Evolutionary conservation across 1,140 invertebrate species (phyloP).

Genomic region (Platyscapa corneri): DNA sequence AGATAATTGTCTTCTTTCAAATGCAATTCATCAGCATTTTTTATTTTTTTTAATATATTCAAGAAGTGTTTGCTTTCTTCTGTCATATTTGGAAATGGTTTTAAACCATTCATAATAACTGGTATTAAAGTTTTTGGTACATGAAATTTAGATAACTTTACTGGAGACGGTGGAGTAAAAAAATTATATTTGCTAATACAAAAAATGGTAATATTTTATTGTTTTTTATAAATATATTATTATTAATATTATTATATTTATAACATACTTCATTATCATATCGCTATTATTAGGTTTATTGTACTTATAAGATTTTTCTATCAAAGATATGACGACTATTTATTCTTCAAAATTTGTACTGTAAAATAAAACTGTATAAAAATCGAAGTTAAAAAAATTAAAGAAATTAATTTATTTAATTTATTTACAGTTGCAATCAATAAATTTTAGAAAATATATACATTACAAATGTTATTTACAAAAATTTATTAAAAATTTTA

Average conservation of each 20-base stretch:
- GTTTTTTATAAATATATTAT: not conserved
- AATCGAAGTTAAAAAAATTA: not conserved
- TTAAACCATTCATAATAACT: slow-evolving; percentile 22
- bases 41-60: slow-evolving; percentile 25
- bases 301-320: not conserved
- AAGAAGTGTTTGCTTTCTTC: slow-evolving; percentile 47
- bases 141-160: slow-evolving; percentile 16
- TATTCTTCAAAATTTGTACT: not conserved
- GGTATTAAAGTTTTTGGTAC: slow-evolving; percentile 41
- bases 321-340: not conserved
- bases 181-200: slow-evolving; percentile 23
- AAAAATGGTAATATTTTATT: slow-evolving; percentile 6
- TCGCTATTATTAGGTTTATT: not conserved
- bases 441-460: too few relatives aligned
- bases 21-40: slow-evolving; percentile 68
- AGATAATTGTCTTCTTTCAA: slow-evolving; percentile 75
- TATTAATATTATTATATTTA: not conserved
- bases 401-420: too few relatives aligned
- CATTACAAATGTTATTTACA: too few relatives aligned
- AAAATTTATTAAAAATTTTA: too few relatives aligned
- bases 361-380: not conserved
- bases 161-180: slow-evolving; percentile 7
- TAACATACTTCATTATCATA: not conserved
- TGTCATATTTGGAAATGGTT: slow-evolving; percentile 31
- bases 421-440: too few relatives aligned